These are phyloP conservation scores for Bombus ignitus DNA, from an alignment of 1,140 invertebrate genomes.

Conservation along the genomic window DNA sequence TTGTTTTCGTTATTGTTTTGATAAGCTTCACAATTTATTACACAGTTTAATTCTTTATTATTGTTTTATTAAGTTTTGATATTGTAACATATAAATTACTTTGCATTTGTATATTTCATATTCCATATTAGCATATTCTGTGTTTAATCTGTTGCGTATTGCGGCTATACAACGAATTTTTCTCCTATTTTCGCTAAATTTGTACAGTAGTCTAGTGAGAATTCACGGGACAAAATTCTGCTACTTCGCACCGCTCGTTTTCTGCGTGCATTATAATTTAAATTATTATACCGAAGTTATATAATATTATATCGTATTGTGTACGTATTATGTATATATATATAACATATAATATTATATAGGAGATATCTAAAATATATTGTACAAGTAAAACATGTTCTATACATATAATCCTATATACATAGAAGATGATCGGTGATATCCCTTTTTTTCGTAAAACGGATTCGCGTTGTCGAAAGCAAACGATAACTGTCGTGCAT, in stretches of 20 bases:
- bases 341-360: conserved; percentile 14
- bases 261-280: conserved; percentile 4
- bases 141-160: not conserved
- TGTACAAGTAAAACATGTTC: conserved; percentile 8
- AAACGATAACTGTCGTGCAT: conserved; percentile 53
- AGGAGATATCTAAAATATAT: not conserved
- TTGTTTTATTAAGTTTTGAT: conserved; percentile 3
- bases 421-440: not conserved
- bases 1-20: too few species aligned
- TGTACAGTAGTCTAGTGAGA: not conserved
- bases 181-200: not conserved
- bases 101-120: not conserved
- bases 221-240: not conserved
- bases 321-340: conserved; percentile 4
- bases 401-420: not conserved
- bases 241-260: not conserved
- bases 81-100: not conserved
- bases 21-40: not conserved
- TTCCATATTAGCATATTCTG: not conserved
- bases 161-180: conserved; percentile 3
- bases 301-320: conserved; percentile 30
- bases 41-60: not conserved
- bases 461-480: not conserved
- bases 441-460: not conserved
- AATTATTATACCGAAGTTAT: not conserved